Percentiles rank a stretch among this genome's conserved stretches.
These are phyloP conservation scores for Alexandromys fortis DNA, from an alignment of 2,113 vertebrate genomes.

Conservation along the genomic window DNA sequence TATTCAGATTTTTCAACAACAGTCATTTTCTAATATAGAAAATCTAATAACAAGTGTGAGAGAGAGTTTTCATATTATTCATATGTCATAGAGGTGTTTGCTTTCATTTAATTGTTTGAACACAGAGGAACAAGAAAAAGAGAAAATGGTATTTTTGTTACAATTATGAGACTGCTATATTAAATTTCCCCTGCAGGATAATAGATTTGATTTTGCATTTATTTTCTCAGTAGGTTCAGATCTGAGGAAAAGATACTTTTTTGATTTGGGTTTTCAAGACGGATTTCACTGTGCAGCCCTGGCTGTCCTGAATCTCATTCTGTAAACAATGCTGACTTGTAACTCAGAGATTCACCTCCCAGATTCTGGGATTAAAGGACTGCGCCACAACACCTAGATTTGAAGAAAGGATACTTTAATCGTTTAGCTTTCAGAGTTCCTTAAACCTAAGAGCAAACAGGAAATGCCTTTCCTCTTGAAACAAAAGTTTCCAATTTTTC, in stretches of 20 bases:
- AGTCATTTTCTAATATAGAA: slow-evolving; percentile 1
- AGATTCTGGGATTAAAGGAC: background rate
- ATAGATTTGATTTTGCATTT: background rate
- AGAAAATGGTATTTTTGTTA: slow-evolving; percentile 39
- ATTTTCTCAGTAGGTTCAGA: slow-evolving; percentile 4
- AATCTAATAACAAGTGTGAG: background rate
- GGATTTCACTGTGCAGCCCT: background rate
- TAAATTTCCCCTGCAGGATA: background rate
- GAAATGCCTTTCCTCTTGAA: background rate
- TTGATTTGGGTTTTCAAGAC: background rate
- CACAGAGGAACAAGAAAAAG: slow-evolving; percentile 35
- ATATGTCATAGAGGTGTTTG: slow-evolving; percentile 2
- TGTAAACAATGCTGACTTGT: background rate
- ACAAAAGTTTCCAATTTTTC: background rate
- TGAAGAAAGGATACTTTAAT: slow-evolving; percentile 31
- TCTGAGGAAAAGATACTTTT: slow-evolving; percentile 18
- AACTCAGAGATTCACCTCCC: background rate
- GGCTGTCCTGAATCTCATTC: background rate
- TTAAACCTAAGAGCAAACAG: background rate
- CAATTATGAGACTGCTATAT: slow-evolving; percentile 26
- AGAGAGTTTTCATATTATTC: slow-evolving; percentile 16
- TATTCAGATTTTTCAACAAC: slow-evolving; percentile 42
- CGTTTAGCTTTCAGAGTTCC: background rate
- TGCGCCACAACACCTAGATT: background rate
- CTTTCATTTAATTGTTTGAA: slow-evolving; percentile 34